Conservation (phyloP, 2,888 invertebrate species). For the Deilephila elpenor region DNA sequence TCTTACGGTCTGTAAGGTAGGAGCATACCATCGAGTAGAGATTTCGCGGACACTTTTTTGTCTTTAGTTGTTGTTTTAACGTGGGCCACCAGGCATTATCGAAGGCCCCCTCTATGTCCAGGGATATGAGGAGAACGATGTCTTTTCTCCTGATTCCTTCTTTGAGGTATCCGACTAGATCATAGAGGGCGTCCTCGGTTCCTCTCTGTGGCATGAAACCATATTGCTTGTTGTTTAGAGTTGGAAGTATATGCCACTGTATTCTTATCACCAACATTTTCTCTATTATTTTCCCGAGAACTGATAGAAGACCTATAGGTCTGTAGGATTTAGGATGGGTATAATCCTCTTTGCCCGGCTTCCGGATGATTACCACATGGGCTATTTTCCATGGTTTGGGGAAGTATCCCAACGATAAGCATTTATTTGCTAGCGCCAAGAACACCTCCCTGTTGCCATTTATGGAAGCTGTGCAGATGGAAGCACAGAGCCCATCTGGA, state of each 20-base stretch:
- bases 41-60: conserved; percentile 35
- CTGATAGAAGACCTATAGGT: conserved; percentile 29
- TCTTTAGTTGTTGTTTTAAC: conserved; percentile 32
- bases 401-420: background rate
- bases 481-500: conserved; percentile 30
- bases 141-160: conserved; percentile 28
- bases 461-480: conserved; percentile 21
- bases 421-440: conserved; percentile 22
- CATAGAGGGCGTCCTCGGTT: conserved; percentile 41
- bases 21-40: conserved; percentile 28
- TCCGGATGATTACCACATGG: background rate
- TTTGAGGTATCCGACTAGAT: conserved; percentile 25
- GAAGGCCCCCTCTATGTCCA: conserved; percentile 49
- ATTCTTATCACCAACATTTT: conserved; percentile 36
- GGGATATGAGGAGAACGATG: conserved; percentile 34
- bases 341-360: conserved; percentile 29
- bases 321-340: conserved; percentile 22
- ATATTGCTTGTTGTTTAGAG: conserved; percentile 33
- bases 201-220: conserved; percentile 40
- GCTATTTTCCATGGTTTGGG: conserved; percentile 32
- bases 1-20: conserved; percentile 32
- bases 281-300: conserved; percentile 33
- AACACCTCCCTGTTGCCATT: background rate
- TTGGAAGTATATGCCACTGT: conserved; percentile 34
- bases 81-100: conserved; percentile 51